Percentiles rank a stretch among this genome's conserved stretches.
phyloP scores from a whole-genome alignment of 2,797 vertebrate species.

The Phoxinus dragarum region DNA sequence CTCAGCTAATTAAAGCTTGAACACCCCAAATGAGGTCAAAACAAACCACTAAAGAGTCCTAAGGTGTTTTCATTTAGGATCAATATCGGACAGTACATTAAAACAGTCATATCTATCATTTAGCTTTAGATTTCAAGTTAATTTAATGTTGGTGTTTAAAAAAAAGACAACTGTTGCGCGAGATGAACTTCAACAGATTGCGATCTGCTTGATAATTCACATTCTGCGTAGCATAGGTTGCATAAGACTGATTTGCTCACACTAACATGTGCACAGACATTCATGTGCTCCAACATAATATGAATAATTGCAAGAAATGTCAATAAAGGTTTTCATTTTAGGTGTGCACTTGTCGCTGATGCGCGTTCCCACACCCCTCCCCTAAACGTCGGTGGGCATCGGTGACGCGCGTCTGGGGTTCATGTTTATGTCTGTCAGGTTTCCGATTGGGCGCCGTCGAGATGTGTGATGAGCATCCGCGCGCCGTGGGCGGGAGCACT shows the following conservation, averaged over 20 bases:
- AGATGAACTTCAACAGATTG: not conserved
- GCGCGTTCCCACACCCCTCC: conserved; percentile 30
- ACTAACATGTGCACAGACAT: not conserved
- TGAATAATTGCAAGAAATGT: not conserved
- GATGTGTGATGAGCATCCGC: conserved; percentile 52
- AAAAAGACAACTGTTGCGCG: not conserved
- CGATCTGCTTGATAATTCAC: not conserved
- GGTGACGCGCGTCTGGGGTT: conserved; percentile 76
- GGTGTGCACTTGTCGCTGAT: not conserved
- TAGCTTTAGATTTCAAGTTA: not conserved
- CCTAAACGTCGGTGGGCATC: conserved; percentile 47
- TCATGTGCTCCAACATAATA: too few relatives aligned
- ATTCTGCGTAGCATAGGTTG: not conserved
- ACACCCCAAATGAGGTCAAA: not conserved
- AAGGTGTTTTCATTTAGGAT: not conserved
- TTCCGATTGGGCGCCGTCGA: conserved; percentile 69
- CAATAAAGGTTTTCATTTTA: not conserved
- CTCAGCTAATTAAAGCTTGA: not conserved
- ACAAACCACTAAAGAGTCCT: not conserved
- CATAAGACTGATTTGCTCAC: not conserved
- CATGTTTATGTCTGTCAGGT: conserved; percentile 68
- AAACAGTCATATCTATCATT: not conserved
- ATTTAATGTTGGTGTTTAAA: not conserved
- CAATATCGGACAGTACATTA: not conserved
- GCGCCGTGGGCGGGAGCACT: conserved; percentile 75